Evolutionary conservation across 1,140 invertebrate genomes (phyloP).

Genomic region (Holotrichia oblita): DNA sequence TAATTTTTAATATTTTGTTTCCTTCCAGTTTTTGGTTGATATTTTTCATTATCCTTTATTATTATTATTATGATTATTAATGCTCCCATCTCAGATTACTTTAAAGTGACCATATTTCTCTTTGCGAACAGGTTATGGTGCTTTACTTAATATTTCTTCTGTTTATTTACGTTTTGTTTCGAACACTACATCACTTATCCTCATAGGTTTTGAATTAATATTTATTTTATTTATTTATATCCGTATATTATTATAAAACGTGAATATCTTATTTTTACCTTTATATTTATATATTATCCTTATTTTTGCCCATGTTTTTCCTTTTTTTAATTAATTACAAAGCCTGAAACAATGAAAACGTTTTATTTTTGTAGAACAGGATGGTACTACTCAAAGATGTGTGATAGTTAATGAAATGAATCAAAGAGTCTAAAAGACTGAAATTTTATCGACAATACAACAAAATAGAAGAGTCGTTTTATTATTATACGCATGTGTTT

Average conservation of each 20-base stretch:
- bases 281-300: too few relatives aligned
- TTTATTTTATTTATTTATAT: slow-evolving; percentile 34
- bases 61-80: background rate
- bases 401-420: too few relatives aligned
- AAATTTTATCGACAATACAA: background rate
- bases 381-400: background rate
- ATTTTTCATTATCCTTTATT: slow-evolving; percentile 3
- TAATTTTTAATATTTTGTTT: slow-evolving; percentile 10
- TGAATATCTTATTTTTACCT: too few relatives aligned
- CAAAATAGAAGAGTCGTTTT: background rate
- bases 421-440: too few relatives aligned
- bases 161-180: background rate
- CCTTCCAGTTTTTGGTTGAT: background rate
- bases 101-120: background rate
- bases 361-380: background rate
- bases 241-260: background rate
- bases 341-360: background rate
- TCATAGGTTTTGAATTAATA: too few relatives aligned
- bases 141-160: background rate
- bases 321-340: too few relatives aligned
- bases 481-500: too few relatives aligned
- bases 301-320: too few relatives aligned
- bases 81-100: background rate
- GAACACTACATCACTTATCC: background rate
- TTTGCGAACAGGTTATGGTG: background rate